A percentile compares a stretch with the other conserved stretches of the same genome.
Evolutionary conservation across 92 coral and sea anemone genomes (phyloP).

Genomic region (Virgularia gustaviana): DNA sequence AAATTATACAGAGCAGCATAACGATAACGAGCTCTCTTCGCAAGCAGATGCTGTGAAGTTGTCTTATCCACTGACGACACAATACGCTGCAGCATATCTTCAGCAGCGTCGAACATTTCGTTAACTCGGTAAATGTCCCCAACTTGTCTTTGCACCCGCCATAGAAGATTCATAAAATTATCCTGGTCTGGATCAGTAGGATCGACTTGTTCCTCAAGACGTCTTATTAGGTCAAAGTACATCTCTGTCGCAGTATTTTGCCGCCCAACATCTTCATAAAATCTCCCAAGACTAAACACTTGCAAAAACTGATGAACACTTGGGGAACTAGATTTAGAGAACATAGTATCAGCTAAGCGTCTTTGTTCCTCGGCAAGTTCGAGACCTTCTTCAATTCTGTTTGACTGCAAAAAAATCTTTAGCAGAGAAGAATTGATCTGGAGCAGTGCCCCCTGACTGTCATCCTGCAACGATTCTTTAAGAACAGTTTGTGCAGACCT

Average conservation of each 20-base stretch:
- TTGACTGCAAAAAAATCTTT: neutral
- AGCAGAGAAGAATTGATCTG: constrained; percentile 33
- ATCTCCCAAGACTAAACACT: constrained; percentile 4
- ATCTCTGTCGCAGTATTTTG: constrained; percentile 19
- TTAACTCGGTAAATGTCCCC: constrained; percentile 1
- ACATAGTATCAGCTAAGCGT: neutral
- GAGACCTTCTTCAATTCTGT: constrained; percentile 16
- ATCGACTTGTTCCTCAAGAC: constrained; percentile 16
- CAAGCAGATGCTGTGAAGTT: constrained; percentile 16
- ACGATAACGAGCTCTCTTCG: neutral
- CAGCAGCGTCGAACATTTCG: constrained; percentile 21
- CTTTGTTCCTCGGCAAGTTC: constrained; percentile 20
- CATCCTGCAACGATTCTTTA: neutral
- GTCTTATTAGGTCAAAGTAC: constrained; percentile 8
- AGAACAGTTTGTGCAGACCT: constrained; percentile 8
- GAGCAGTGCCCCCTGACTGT: constrained; percentile 11
- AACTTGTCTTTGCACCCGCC: neutral
- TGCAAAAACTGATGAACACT: neutral
- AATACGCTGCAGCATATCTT: constrained; percentile 25
- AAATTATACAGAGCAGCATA: neutral
- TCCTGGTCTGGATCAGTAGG: constrained; percentile 13
- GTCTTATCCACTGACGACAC: constrained; percentile 8
- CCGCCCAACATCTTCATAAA: constrained; percentile 17
- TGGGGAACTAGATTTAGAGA: neutral
- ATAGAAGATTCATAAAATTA: neutral